These are phyloP conservation scores for Typhlichthys subterraneus DNA, from an alignment of 2,797 vertebrate species.

Conservation along the genomic window DNA sequence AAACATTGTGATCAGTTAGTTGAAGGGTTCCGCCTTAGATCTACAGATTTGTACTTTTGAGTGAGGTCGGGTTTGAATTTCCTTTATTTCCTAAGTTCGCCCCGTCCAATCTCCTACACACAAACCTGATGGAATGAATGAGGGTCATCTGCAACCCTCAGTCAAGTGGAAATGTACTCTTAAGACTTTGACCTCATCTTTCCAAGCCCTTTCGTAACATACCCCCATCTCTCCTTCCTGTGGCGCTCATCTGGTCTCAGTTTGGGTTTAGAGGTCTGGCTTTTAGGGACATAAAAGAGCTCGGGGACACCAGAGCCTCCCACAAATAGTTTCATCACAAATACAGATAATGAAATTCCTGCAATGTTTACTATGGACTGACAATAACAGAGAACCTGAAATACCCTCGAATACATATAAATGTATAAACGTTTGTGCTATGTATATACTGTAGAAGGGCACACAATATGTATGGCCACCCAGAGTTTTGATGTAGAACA, in stretches of 20 bases:
- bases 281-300: constrained; percentile 48
- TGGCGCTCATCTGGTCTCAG: constrained; percentile 62
- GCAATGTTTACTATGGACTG: too few relatives aligned
- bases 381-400: neutral
- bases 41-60: constrained; percentile 13
- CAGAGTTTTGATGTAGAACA: constrained; percentile 8
- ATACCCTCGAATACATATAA: neutral
- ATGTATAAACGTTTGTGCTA: too few relatives aligned
- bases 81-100: constrained; percentile 20
- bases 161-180: constrained; percentile 58
- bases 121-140: constrained; percentile 39
- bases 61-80: constrained; percentile 12
- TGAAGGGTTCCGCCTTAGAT: constrained; percentile 11
- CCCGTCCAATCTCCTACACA: constrained; percentile 6
- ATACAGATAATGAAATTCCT: neutral
- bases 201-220: constrained; percentile 28
- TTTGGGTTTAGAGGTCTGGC: constrained; percentile 61
- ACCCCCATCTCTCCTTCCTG: constrained; percentile 32
- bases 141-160: constrained; percentile 41
- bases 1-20: neutral
- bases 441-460: too few relatives aligned
- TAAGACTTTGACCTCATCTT: constrained; percentile 47
- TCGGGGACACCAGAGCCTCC: constrained; percentile 27
- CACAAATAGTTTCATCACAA: constrained; percentile 20
- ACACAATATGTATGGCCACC: too few relatives aligned